These are phyloP conservation scores for Gymnogyps californianus DNA, from an alignment of 2,113 vertebrate species.

Conservation along the genomic window DNA sequence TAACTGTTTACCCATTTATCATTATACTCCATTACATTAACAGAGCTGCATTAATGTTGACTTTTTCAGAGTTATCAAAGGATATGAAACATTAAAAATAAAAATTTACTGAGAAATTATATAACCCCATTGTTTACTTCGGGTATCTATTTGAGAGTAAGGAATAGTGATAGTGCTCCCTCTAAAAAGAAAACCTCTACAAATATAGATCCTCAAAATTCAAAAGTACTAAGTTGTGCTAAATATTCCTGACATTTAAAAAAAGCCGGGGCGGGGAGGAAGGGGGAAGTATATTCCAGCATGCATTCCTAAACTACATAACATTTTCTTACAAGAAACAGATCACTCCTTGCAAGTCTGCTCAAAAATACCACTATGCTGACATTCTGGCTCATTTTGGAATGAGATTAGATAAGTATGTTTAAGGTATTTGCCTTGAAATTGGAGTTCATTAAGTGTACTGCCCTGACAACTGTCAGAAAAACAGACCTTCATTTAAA, in stretches of 20 bases:
- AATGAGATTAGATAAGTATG: not conserved
- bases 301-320: not conserved
- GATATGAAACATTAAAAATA: not conserved
- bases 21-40: not conserved
- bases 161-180: not conserved
- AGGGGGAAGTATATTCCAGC: not conserved
- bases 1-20: not conserved
- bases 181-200: not conserved
- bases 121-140: not conserved
- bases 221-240: not conserved
- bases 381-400: not conserved
- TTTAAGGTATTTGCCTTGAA: not conserved
- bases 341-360: not conserved
- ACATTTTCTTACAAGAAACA: not conserved
- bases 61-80: not conserved
- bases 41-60: not conserved
- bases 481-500: not conserved
- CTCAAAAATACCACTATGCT: not conserved
- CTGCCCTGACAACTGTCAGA: not conserved
- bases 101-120: not conserved
- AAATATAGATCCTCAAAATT: not conserved
- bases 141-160: not conserved
- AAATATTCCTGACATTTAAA: not conserved
- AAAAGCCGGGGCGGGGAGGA: fast-evolving
- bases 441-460: not conserved